Conservation (phyloP, 2,797 vertebrate genomes). For the Myoxocephalus aenaeus region DNA sequence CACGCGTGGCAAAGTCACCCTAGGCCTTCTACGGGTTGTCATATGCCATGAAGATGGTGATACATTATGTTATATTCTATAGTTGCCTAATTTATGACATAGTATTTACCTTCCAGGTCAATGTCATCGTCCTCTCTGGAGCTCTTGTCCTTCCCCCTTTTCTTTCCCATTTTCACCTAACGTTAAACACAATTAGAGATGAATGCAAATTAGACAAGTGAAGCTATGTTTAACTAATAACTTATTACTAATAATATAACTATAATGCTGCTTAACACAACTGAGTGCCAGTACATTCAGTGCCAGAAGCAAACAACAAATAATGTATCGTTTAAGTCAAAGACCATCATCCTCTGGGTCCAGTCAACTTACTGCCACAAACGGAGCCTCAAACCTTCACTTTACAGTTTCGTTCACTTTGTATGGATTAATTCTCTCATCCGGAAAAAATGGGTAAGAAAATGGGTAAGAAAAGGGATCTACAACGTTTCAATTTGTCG, state of each 20-base stretch:
- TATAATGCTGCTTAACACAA: background rate
- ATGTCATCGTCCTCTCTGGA: slow-evolving; percentile 77
- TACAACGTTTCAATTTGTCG: background rate
- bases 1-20: background rate
- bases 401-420: slow-evolving; percentile 53
- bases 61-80: background rate
- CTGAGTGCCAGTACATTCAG: background rate
- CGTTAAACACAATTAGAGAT: background rate
- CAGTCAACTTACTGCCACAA: slow-evolving; percentile 57
- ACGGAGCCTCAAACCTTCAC: slow-evolving; percentile 19
- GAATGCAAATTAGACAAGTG: background rate
- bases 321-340: background rate
- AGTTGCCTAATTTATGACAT: background rate
- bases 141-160: slow-evolving; percentile 86
- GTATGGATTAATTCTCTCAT: background rate
- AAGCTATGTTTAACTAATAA: background rate
- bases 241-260: background rate
- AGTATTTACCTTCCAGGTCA: slow-evolving; percentile 84
- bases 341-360: background rate
- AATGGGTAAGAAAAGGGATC: accelerated
- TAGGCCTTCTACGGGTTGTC: background rate
- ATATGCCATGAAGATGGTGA: background rate
- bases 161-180: slow-evolving; percentile 90
- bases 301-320: background rate
- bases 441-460: background rate